Percentiles rank a stretch among this genome's conserved stretches.
phyloP scores from a whole-genome alignment of 1,140 invertebrate species.

The Lepidurus apus region DNA sequence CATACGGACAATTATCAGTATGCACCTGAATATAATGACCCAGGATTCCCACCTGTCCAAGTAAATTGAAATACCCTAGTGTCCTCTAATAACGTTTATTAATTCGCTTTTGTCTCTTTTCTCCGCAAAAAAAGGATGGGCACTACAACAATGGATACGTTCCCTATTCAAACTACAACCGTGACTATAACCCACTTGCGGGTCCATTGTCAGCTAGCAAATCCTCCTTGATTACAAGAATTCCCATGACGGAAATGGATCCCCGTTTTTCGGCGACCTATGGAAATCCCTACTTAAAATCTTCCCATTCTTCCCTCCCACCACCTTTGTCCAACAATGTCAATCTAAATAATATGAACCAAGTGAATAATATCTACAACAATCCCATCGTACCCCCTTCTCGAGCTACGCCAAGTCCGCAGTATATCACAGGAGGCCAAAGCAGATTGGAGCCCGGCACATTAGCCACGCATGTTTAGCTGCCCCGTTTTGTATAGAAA shows the following conservation, averaged over 20 bases:
- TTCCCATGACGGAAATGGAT: slow-evolving; percentile 62
- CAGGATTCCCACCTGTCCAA: slow-evolving; percentile 59
- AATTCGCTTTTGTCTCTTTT: slow-evolving; percentile 28
- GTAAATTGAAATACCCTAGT: not conserved
- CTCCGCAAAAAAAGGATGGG: slow-evolving; percentile 54
- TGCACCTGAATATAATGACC: slow-evolving; percentile 79
- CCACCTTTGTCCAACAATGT: slow-evolving; percentile 42
- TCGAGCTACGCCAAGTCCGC: slow-evolving; percentile 39
- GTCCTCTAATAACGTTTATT: not conserved
- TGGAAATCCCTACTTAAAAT: slow-evolving; percentile 77
- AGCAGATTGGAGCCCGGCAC: slow-evolving; percentile 52
- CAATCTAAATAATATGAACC: slow-evolving; percentile 33
- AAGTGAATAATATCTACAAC: slow-evolving; percentile 27
- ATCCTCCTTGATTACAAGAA: slow-evolving; percentile 49
- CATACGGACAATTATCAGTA: slow-evolving; percentile 63
- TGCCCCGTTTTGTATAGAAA: slow-evolving; percentile 29
- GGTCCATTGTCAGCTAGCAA: slow-evolving; percentile 41
- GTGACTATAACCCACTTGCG: slow-evolving; percentile 74
- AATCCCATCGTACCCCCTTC: slow-evolving; percentile 28
- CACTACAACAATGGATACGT: slow-evolving; percentile 83
- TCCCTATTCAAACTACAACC: slow-evolving; percentile 75
- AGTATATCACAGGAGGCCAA: slow-evolving; percentile 48
- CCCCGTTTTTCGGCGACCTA: slow-evolving; percentile 80
- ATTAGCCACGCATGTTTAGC: slow-evolving; percentile 56
- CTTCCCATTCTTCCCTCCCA: slow-evolving; percentile 48